phyloP scores from a whole-genome alignment of 2,113 vertebrate species.

The Chloropsis hardwickii region DNA sequence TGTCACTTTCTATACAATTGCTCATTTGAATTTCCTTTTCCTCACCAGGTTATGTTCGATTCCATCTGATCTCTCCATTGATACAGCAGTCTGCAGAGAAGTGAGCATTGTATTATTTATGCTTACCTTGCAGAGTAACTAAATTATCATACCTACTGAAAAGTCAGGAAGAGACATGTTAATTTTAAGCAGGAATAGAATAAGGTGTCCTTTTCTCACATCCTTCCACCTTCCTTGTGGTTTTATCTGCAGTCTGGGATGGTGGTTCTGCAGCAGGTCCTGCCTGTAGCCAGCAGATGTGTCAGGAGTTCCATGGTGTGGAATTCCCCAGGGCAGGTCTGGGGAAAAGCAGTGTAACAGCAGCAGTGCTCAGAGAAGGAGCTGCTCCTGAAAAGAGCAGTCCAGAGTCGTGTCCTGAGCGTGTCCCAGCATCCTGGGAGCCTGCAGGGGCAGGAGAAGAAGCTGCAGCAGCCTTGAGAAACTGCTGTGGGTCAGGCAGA shows the following conservation, averaged over 20 bases:
- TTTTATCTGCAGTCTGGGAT: neutral
- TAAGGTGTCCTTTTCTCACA: neutral
- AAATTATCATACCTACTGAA: neutral
- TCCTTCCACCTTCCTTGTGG: neutral
- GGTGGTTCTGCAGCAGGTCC: neutral
- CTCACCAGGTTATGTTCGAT: conserved; percentile 86
- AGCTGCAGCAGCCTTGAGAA: neutral
- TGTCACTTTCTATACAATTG: neutral
- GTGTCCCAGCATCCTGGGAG: neutral
- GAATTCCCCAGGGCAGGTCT: neutral
- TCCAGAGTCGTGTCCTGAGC: neutral
- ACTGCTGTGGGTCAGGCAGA: fast-evolving
- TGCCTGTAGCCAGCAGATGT: neutral
- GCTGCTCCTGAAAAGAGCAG: neutral
- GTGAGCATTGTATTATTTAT: conserved; percentile 72
- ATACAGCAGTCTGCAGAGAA: conserved; percentile 91
- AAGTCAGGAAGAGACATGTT: neutral
- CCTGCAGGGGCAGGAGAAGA: neutral
- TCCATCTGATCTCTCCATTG: conserved; percentile 90
- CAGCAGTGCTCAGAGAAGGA: neutral
- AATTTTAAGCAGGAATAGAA: neutral
- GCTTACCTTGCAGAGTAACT: neutral
- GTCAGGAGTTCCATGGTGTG: neutral
- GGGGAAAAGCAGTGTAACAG: neutral
- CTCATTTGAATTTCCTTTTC: conserved; percentile 44